Conservation (phyloP, 2,888 invertebrate species). For the Dryococelus australis region DNA sequence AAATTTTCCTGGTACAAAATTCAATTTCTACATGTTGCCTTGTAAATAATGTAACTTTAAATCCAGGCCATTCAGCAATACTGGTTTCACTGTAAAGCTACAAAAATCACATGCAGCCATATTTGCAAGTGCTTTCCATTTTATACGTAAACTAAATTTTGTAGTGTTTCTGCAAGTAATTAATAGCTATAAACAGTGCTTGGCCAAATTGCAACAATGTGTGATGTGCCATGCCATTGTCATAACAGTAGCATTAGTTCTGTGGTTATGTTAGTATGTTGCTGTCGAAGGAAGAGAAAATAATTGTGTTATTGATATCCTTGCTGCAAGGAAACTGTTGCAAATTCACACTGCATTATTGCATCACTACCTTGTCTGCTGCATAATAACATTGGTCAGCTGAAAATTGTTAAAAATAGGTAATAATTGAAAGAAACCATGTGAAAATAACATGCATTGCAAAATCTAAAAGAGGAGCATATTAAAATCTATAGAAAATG, state of each 20-base stretch:
- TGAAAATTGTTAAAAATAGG: neutral
- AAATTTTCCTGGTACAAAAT: neutral
- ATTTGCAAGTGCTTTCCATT: neutral
- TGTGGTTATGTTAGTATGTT: neutral
- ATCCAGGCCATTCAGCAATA: neutral
- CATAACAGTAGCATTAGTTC: slow-evolving; percentile 2
- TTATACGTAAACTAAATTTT: neutral
- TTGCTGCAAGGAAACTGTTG: slow-evolving; percentile 16
- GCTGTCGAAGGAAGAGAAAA: slow-evolving; percentile 1
- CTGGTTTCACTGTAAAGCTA: slow-evolving; percentile 16
- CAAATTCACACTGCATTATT: neutral
- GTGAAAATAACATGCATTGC: neutral
- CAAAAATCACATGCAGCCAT: neutral
- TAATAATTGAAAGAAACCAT: neutral
- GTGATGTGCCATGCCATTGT: neutral
- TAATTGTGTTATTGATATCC: slow-evolving; percentile 3
- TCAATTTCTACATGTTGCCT: neutral
- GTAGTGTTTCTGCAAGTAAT: slow-evolving; percentile 7
- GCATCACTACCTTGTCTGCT: slow-evolving; percentile 16
- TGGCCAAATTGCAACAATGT: neutral
- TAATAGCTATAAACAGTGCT: neutral
- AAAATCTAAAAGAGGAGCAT: slow-evolving; percentile 5
- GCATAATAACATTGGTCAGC: slow-evolving; percentile 7
- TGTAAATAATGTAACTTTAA: neutral
- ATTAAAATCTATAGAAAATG: neutral